phyloP scores from a whole-genome alignment of 2,113 vertebrate genomes.

The Regulus satrapa region DNA sequence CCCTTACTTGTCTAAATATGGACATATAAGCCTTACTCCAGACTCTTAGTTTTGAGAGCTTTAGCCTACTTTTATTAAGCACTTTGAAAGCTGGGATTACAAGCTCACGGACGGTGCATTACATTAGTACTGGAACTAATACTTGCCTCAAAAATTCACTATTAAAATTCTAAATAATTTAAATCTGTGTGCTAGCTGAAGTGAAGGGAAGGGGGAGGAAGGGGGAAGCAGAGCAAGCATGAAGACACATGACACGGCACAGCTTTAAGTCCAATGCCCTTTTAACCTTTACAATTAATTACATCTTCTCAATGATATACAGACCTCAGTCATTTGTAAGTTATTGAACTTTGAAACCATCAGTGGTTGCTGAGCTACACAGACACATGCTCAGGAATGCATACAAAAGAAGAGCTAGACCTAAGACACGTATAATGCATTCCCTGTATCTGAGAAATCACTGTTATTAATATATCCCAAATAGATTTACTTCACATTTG shows the following conservation, averaged over 20 bases:
- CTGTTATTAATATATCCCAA: not conserved
- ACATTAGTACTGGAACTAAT: conserved; percentile 48
- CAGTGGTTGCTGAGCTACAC: not conserved
- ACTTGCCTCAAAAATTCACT: conserved; percentile 3
- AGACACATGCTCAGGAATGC: not conserved
- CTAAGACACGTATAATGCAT: not conserved
- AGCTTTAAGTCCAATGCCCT: not conserved
- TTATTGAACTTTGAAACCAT: not conserved
- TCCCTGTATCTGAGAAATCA: not conserved
- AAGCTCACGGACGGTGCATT: not conserved
- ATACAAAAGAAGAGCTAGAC: not conserved
- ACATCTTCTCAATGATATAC: not conserved
- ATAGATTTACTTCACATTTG: not conserved
- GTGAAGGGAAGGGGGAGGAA: not conserved
- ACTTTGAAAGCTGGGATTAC: conserved; percentile 52
- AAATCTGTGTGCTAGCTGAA: not conserved
- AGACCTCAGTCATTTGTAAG: not conserved
- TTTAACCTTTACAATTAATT: conserved; percentile 11
- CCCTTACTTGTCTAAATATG: conserved; percentile 26
- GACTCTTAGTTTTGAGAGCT: conserved; percentile 9
- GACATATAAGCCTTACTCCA: conserved; percentile 2
- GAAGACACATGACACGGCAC: not conserved
- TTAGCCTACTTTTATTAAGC: conserved; percentile 49
- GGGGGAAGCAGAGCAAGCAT: not conserved
- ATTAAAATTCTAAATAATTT: conserved; percentile 41